Percentiles rank a stretch among this genome's conserved stretches.
Evolutionary conservation across 2,797 vertebrate species (phyloP).

Genomic region (Lacerta agilis): DNA sequence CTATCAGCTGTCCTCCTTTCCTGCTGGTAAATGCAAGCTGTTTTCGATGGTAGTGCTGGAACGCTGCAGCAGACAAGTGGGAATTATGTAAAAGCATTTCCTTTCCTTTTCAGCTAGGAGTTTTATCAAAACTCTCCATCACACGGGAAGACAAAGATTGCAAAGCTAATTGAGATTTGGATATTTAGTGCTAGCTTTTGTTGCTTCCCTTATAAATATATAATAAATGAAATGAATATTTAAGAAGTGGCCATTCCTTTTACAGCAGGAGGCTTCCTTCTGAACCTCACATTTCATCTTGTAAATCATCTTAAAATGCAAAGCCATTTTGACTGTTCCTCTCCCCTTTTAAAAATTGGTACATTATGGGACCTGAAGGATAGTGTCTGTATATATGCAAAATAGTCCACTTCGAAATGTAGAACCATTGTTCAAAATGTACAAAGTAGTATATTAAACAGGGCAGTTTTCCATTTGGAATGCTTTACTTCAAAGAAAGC

Average conservation of each 20-base stretch:
- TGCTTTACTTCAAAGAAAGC: background rate
- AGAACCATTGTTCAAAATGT: background rate
- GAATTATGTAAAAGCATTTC: slow-evolving; percentile 41
- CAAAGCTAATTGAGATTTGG: slow-evolving; percentile 53
- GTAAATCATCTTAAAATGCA: background rate
- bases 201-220: slow-evolving; percentile 1
- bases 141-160: slow-evolving; percentile 45
- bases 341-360: too few relatives aligned
- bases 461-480: background rate
- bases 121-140: slow-evolving; percentile 48
- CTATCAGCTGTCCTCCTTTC: slow-evolving; percentile 31
- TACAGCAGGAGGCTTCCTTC: background rate
- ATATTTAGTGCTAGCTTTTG: background rate
- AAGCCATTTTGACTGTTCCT: background rate
- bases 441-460: background rate
- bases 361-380: background rate
- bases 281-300: background rate
- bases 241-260: background rate
- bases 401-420: background rate
- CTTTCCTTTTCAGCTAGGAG: slow-evolving; percentile 49
- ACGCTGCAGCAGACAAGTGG: slow-evolving; percentile 37
- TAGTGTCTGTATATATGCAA: background rate
- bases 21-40: slow-evolving; percentile 22
- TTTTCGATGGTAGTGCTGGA: slow-evolving; percentile 47
- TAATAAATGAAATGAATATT: slow-evolving; percentile 49